A percentile compares a stretch with the other conserved stretches of the same genome.
phyloP scores from a whole-genome alignment of 2,113 vertebrate species.

The Semicossyphus pulcher region DNA sequence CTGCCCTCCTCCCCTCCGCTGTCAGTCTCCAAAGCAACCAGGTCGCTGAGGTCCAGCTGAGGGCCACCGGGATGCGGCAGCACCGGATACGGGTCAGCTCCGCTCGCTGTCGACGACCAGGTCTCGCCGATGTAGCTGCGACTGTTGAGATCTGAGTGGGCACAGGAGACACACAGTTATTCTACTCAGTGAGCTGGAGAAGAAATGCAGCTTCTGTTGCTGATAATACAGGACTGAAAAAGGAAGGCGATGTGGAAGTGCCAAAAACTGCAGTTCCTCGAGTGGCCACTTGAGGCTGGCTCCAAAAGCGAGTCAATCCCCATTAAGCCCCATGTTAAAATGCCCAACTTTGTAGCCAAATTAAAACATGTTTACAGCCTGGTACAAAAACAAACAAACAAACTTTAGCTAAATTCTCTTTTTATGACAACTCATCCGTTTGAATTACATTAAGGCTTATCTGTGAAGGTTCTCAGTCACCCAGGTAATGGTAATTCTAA shows the following conservation, averaged over 20 bases:
- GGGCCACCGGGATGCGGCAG: constrained; percentile 60
- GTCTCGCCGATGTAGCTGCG: constrained; percentile 62
- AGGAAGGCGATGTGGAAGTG: not conserved
- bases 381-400: too few relatives aligned
- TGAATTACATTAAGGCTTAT: too few relatives aligned
- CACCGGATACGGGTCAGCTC: constrained; percentile 43
- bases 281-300: not conserved
- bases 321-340: too few relatives aligned
- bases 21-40: constrained; percentile 79
- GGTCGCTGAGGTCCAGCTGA: constrained; percentile 61
- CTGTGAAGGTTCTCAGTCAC: too few relatives aligned
- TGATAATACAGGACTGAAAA: not conserved
- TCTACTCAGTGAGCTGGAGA: not conserved
- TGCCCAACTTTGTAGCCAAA: too few relatives aligned
- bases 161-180: not conserved
- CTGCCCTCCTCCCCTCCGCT: constrained; percentile 74
- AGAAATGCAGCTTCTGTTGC: not conserved
- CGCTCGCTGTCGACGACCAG: constrained; percentile 59
- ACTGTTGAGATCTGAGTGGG: constrained; percentile 39
- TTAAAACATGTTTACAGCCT: too few relatives aligned
- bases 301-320: not conserved
- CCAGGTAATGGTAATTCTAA: too few relatives aligned
- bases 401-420: too few relatives aligned
- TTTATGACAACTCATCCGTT: too few relatives aligned
- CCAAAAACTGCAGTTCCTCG: not conserved